These are phyloP conservation scores for Chionoecetes opilio DNA, from an alignment of 1,140 invertebrate genomes.

Conservation along the genomic window DNA sequence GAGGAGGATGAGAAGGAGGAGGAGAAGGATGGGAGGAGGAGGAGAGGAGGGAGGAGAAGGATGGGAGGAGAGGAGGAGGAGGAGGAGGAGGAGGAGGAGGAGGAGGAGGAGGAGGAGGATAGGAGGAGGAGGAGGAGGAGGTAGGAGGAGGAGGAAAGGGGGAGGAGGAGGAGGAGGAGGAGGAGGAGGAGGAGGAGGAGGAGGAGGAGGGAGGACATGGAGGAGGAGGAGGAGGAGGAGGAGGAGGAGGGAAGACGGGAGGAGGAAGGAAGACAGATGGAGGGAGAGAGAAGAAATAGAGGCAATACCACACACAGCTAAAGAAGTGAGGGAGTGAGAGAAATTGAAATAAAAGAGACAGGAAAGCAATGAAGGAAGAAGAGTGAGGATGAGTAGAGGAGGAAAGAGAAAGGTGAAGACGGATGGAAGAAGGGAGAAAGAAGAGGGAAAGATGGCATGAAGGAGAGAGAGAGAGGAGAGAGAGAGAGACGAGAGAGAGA, in stretches of 20 bases:
- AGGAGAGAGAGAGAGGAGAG: neutral
- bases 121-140: neutral
- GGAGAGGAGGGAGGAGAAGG: neutral
- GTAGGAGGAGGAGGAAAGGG: neutral
- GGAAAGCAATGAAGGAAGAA: neutral
- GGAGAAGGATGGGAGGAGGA: neutral
- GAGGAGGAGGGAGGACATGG: neutral
- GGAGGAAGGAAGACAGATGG: neutral
- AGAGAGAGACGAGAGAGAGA: neutral
- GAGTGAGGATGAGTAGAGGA: neutral
- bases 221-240: conserved; percentile 12
- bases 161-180: neutral
- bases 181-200: neutral
- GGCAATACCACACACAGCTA: neutral
- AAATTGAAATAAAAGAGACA: neutral
- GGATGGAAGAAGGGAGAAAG: neutral
- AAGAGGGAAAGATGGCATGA: neutral
- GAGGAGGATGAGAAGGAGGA: too few relatives aligned
- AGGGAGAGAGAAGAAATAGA: neutral
- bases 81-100: neutral
- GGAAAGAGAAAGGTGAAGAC: neutral
- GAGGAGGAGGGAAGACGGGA: neutral
- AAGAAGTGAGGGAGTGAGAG: neutral
- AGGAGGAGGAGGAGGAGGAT: neutral
- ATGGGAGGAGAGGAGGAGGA: neutral